Conservation (phyloP, 2,888 invertebrate species). For the Polyommatus icarus region DNA sequence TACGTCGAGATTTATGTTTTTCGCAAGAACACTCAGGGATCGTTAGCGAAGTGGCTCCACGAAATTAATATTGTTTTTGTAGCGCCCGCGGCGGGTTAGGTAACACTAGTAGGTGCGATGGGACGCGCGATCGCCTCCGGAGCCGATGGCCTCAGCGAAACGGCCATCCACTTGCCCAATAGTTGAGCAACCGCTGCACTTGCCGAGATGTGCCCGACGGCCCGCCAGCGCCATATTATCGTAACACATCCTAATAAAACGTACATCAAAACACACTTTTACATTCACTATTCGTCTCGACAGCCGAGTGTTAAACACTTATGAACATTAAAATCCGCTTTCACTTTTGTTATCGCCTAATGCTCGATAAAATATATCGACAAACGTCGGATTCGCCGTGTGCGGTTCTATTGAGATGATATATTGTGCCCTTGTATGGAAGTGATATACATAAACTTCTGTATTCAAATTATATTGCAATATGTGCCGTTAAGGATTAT, state of each 20-base stretch:
- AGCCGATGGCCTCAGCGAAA: slow-evolving; percentile 69
- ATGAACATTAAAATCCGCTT: slow-evolving; percentile 44
- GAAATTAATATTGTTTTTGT: slow-evolving; percentile 69
- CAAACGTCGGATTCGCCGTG: slow-evolving; percentile 44
- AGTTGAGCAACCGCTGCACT: slow-evolving; percentile 75
- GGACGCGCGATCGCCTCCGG: slow-evolving; percentile 67
- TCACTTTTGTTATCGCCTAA: slow-evolving; percentile 49
- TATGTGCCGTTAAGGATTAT: slow-evolving; percentile 11
- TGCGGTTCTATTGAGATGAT: slow-evolving; percentile 51
- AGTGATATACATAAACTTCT: neutral
- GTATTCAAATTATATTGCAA: neutral
- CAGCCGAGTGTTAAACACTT: slow-evolving; percentile 42
- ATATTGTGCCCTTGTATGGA: neutral
- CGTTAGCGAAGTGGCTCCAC: slow-evolving; percentile 54
- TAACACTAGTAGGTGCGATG: slow-evolving; percentile 56
- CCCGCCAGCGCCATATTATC: slow-evolving; percentile 54
- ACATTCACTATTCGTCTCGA: slow-evolving; percentile 41
- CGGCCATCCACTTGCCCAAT: slow-evolving; percentile 70
- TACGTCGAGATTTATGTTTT: slow-evolving; percentile 13
- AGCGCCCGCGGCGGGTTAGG: slow-evolving; percentile 62
- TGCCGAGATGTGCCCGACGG: slow-evolving; percentile 66
- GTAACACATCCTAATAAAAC: slow-evolving; percentile 48
- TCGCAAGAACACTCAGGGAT: slow-evolving; percentile 43
- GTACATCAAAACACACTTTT: slow-evolving; percentile 41
- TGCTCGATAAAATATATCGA: slow-evolving; percentile 43